phyloP scores from a whole-genome alignment of 1,140 invertebrate species.

The Trachelipus rathkii region DNA sequence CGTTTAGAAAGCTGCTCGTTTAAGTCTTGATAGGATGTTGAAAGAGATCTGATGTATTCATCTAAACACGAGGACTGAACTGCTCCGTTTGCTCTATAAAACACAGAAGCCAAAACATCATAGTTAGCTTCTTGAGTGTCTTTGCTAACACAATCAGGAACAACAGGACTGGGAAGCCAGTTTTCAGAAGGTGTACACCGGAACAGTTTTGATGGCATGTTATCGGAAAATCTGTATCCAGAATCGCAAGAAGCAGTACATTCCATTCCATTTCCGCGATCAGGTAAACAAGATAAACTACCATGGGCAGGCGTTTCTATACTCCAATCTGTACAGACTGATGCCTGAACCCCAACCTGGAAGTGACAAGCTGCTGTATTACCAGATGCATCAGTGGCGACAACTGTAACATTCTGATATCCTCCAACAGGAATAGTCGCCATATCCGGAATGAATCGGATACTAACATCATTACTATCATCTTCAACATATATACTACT shows the following conservation, averaged over 20 bases:
- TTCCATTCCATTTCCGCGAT: conserved; percentile 62
- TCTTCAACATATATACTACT: conserved; percentile 80
- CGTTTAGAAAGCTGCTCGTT: conserved; percentile 79
- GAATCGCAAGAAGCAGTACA: conserved; percentile 86
- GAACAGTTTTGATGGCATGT: conserved; percentile 78
- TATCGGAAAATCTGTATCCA: conserved; percentile 88
- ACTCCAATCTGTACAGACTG: conserved; percentile 91
- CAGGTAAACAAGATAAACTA: conserved; percentile 74
- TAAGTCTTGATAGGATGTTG: conserved; percentile 72
- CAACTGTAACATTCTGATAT: conserved; percentile 90
- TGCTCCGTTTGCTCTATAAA: conserved; percentile 82
- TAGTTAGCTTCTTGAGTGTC: conserved; percentile 89
- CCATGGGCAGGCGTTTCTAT: conserved; percentile 80
- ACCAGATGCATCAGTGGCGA: conserved; percentile 80
- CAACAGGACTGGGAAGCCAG: conserved; percentile 78
- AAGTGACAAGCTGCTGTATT: conserved; percentile 89
- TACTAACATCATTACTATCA: conserved; percentile 68
- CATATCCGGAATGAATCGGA: conserved; percentile 77
- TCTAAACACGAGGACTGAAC: conserved; percentile 74
- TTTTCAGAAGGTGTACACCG: conserved; percentile 67
- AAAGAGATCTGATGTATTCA: conserved; percentile 74
- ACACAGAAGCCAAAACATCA: conserved; percentile 80
- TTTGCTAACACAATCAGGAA: conserved; percentile 90
- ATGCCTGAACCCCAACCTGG: conserved; percentile 88
- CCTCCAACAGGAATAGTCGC: conserved; percentile 82